phyloP scores from a whole-genome alignment of 2,797 vertebrate species.

The Anableps anableps region DNA sequence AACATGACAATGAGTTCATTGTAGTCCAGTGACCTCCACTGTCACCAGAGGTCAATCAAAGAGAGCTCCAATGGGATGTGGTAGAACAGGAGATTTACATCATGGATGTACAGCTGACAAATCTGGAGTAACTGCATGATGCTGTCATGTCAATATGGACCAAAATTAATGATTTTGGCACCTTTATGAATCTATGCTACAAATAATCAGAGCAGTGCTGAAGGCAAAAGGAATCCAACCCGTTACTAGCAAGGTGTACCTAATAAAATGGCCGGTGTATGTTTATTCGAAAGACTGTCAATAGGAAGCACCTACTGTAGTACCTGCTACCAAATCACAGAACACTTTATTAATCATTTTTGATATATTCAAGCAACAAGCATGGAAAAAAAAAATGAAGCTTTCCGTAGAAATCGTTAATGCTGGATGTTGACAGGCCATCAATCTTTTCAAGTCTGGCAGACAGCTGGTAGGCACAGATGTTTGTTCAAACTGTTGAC shows the following conservation, averaged over 20 bases:
- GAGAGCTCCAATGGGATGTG: background rate
- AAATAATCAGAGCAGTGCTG: background rate
- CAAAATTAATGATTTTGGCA: background rate
- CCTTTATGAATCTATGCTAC: background rate
- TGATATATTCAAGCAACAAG: background rate
- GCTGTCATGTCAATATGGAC: background rate
- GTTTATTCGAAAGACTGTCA: background rate
- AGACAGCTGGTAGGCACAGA: constrained; percentile 23
- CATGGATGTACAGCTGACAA: background rate
- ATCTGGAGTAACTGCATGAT: background rate
- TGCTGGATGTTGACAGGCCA: background rate
- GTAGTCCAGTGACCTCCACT: background rate
- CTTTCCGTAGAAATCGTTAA: constrained; percentile 13
- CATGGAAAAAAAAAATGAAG: constrained; percentile 12
- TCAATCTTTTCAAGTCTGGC: constrained; percentile 8
- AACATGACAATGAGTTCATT: background rate
- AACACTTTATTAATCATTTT: constrained; percentile 17
- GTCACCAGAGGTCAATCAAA: background rate
- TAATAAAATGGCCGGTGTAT: background rate
- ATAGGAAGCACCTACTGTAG: background rate
- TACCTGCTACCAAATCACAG: background rate
- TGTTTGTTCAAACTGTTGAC: constrained; percentile 20
- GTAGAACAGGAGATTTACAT: background rate
- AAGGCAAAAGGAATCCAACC: background rate
- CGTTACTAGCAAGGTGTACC: background rate